Percentiles rank a stretch among this genome's conserved stretches.
phyloP scores from a whole-genome alignment of 2,797 vertebrate species.

The Ispidina picta region DNA sequence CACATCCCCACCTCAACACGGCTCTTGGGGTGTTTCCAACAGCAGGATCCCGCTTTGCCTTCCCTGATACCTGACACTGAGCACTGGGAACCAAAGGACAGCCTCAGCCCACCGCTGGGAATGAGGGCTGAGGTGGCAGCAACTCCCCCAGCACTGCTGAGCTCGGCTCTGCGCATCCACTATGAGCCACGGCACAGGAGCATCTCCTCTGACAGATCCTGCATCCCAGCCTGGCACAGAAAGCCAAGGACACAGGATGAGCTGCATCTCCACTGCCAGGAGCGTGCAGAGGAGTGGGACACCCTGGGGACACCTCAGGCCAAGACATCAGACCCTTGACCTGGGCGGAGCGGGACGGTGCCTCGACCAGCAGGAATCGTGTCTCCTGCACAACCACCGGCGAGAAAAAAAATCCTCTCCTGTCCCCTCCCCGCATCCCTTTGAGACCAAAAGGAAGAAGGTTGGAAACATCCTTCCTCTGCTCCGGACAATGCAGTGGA shows the following conservation, averaged over 20 bases:
- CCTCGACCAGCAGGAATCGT: background rate
- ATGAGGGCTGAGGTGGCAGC: background rate
- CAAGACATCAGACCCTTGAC: background rate
- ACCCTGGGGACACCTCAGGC: background rate
- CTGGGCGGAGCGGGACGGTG: background rate
- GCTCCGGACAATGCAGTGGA: conserved; percentile 29
- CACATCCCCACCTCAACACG: fast-evolving
- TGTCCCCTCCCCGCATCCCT: background rate
- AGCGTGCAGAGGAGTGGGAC: background rate
- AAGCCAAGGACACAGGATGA: fast-evolving
- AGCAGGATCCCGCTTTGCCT: background rate
- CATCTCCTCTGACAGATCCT: background rate
- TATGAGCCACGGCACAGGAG: background rate
- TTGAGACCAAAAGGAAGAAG: conserved; percentile 47
- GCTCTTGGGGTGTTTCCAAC: fast-evolving
- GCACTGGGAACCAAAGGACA: background rate
- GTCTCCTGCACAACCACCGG: background rate
- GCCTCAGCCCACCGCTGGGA: background rate
- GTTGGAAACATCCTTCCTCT: conserved; percentile 67
- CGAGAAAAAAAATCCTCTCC: background rate
- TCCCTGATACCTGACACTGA: background rate
- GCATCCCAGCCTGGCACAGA: background rate
- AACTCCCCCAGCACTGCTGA: background rate
- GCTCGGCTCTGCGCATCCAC: fast-evolving
- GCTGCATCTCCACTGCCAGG: background rate